phyloP scores from a whole-genome alignment of 2,888 invertebrate genomes.

The Andrena praecox region DNA sequence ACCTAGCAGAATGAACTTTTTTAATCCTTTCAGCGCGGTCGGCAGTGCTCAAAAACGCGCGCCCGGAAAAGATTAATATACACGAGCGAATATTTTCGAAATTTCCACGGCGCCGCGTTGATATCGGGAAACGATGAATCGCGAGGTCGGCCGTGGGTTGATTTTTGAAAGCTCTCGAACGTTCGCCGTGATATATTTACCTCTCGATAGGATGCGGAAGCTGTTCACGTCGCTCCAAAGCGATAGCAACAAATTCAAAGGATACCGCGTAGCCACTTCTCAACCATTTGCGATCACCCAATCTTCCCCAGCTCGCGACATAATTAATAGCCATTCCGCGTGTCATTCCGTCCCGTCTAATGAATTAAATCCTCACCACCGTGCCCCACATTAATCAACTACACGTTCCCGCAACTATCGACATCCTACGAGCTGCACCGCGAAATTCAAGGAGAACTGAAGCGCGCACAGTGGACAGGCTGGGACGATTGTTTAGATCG shows the following conservation, averaged over 20 bases:
- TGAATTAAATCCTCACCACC: slow-evolving; percentile 11
- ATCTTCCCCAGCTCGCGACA: background rate
- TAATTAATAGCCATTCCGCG: background rate
- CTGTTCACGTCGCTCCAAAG: background rate
- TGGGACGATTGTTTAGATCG: slow-evolving; percentile 36
- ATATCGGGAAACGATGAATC: slow-evolving; percentile 47
- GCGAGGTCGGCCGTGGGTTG: slow-evolving; percentile 3
- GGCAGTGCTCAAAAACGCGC: slow-evolving; percentile 1
- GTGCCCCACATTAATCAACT: slow-evolving; percentile 16
- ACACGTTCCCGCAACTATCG: slow-evolving; percentile 5
- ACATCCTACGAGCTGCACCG: background rate
- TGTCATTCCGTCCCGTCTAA: background rate
- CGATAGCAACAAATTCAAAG: slow-evolving; percentile 32
- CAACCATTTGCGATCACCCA: background rate
- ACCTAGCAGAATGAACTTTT: slow-evolving; percentile 24
- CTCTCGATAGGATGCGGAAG: slow-evolving; percentile 19
- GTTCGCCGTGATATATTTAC: slow-evolving; percentile 38
- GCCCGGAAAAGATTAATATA: slow-evolving; percentile 43
- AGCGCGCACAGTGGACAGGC: background rate
- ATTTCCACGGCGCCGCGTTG: slow-evolving; percentile 30
- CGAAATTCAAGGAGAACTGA: slow-evolving; percentile 1
- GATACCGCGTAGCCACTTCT: slow-evolving; percentile 21
- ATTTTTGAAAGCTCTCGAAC: slow-evolving; percentile 41
- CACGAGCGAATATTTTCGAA: slow-evolving; percentile 40
- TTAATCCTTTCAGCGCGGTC: slow-evolving; percentile 45